Conservation (phyloP, 2,113 vertebrate genomes). For the Daphoenositta chrysoptera region DNA sequence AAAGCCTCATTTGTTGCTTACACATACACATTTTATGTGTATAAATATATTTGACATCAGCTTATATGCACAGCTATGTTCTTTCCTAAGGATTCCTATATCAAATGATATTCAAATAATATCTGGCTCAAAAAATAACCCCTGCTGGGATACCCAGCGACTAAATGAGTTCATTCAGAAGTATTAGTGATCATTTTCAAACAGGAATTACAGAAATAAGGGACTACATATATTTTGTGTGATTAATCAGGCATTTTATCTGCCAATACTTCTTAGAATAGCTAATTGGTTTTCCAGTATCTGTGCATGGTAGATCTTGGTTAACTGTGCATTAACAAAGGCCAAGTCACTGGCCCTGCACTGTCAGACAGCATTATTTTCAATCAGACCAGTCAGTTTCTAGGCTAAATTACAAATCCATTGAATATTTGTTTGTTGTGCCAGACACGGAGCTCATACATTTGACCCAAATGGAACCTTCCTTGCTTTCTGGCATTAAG, state of each 20-base stretch:
- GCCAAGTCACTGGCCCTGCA: background rate
- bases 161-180: conserved; percentile 43
- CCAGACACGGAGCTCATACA: conserved; percentile 1
- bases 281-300: conserved; percentile 55
- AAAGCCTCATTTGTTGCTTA: background rate
- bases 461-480: conserved; percentile 19
- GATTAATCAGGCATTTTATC: conserved; percentile 57
- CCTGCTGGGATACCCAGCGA: conserved; percentile 42
- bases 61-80: conserved; percentile 26
- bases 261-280: conserved; percentile 33
- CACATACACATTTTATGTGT: background rate
- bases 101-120: conserved; percentile 13
- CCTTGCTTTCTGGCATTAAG: conserved; percentile 33
- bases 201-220: conserved; percentile 61
- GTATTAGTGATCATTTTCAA: conserved; percentile 46
- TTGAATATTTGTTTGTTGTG: conserved; percentile 39
- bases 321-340: conserved; percentile 51
- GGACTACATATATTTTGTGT: background rate
- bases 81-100: conserved; percentile 26
- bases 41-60: conserved; percentile 21
- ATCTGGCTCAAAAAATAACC: background rate
- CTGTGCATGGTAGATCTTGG: conserved; percentile 31
- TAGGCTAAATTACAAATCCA: conserved; percentile 58
- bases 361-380: conserved; percentile 30
- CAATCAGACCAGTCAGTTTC: conserved; percentile 50